Evolutionary conservation across 35 echinoderm and acorn worm genomes (phyloP).

Genomic region (Stichopus chloronotus): DNA sequence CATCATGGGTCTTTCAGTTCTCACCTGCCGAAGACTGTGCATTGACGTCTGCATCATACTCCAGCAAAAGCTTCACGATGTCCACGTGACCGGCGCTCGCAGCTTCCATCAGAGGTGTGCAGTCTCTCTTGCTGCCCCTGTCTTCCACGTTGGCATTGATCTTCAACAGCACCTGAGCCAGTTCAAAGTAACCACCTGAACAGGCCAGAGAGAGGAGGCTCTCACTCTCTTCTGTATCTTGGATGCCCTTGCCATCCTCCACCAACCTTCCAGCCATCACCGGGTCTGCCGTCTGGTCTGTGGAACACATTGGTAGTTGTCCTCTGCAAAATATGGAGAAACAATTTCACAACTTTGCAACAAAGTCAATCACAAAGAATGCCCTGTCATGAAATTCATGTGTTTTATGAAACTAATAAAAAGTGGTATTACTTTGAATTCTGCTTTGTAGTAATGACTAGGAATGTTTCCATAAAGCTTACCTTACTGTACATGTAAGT

Average conservation of each 20-base stretch:
- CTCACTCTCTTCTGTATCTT: slow-evolving; percentile 89
- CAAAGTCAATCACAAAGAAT: not conserved
- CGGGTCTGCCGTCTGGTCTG: slow-evolving; percentile 56
- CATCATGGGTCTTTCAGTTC: not conserved
- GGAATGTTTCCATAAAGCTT: too few species aligned
- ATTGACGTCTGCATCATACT: slow-evolving; percentile 91
- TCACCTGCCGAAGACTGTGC: slow-evolving; percentile 94
- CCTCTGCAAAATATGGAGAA: slow-evolving; percentile 53
- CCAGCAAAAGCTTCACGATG: slow-evolving; percentile 87
- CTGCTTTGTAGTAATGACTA: too few species aligned
- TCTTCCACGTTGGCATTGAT: slow-evolving; percentile 98
- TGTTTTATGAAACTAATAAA: too few species aligned
- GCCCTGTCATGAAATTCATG: too few species aligned
- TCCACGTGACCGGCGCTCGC: slow-evolving; percentile 91
- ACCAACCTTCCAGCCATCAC: slow-evolving; percentile 62
- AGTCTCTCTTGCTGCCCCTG: slow-evolving; percentile 90
- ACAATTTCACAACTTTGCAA: not conserved
- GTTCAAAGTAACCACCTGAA: slow-evolving; percentile 94
- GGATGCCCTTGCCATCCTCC: slow-evolving; percentile 75
- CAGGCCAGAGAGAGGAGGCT: slow-evolving; percentile 93
- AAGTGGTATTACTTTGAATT: too few species aligned
- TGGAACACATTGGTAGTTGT: slow-evolving; percentile 55
- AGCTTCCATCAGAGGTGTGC: slow-evolving; percentile 97
- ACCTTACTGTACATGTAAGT: too few species aligned
- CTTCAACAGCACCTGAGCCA: slow-evolving; percentile 91